Evolutionary conservation across 2,113 vertebrate species (phyloP), one percentile per base, ranked within the genome.

Genomic region (Microtus oregoni): DNA sequence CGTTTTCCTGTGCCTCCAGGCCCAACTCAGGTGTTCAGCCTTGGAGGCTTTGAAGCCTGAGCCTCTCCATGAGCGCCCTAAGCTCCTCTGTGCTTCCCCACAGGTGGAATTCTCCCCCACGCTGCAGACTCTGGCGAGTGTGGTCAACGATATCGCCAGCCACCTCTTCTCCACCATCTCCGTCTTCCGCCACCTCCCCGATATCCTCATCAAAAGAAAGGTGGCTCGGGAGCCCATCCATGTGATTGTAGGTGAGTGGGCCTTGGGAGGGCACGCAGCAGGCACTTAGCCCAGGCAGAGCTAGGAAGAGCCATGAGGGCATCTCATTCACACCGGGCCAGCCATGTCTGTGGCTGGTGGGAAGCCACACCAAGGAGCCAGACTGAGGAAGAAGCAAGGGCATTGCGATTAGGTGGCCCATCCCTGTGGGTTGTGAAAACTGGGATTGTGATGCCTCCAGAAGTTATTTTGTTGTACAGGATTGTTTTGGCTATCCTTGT

Each of bases 71-170:
- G 1, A 22, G 70, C 44, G 4, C 17, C 22, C 93, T 61, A 24
- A 92, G 32, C 15, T 32, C 20, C 12, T 79, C 50, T 55, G 28
- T 82, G 28, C 55, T 32, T 79, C 47, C 15, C 10, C 35, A 19
- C 96, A 99, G 99, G 98, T 99, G 88, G 98, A 98, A 78, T 99
- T 99, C 97, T 99, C 99, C 17, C 99, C 99, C 0, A 97, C 98
- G 0, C 98, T 99, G 1, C 96, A 93, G 76, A 99, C 99, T 22
- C 98, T 99, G 61, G 97, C 98, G 0, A 97, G 89, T 61, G 97
- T 98, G 52, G 98, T 99, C 94, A 99, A 98, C 86, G 98, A 97
- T 92, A 98, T 99, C 70, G 94, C 97, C 89, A 86, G 13, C 91
- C 98, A 99, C 85, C 98, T 99, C 75, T 98, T 99, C 96, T 93